These are phyloP conservation scores for Smittia sp. DNA, from an alignment of 2,888 invertebrate genomes.

Conservation along the genomic window DNA sequence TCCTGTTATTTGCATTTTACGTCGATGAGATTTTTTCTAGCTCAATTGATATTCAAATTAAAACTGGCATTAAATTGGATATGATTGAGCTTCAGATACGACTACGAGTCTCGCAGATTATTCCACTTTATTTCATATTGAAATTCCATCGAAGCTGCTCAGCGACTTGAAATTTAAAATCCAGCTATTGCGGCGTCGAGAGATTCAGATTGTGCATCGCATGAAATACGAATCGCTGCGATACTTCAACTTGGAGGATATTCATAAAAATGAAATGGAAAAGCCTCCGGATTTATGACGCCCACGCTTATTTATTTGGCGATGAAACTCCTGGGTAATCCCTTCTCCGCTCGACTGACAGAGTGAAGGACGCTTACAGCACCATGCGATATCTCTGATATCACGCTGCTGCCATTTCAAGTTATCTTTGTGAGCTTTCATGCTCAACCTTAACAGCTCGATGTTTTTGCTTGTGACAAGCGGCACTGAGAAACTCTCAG, in stretches of 20 bases:
- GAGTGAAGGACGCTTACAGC: not conserved
- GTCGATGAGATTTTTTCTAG: not conserved
- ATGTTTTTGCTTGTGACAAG: not conserved
- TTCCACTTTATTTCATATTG: not conserved
- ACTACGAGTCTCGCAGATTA: not conserved
- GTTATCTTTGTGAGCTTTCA: not conserved
- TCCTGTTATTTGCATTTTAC: not conserved
- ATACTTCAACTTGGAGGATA: not conserved
- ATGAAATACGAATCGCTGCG: not conserved
- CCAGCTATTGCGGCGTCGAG: too few species aligned
- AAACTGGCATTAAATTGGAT: not conserved
- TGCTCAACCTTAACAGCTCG: not conserved
- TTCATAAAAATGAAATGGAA: too few species aligned
- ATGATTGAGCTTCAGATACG: not conserved
- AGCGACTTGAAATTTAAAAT: not conserved
- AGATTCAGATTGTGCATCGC: not conserved
- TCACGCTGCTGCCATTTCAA: not conserved
- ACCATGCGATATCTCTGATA: not conserved
- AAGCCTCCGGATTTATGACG: not conserved
- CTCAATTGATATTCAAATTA: slow-evolving; percentile 4
- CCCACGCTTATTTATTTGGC: not conserved
- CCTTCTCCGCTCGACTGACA: not conserved
- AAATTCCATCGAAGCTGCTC: not conserved
- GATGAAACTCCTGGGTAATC: not conserved
- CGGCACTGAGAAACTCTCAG: not conserved